Base-by-base conservation (phyloP, 2,113 vertebrate species). In the Nannospalax galili region DNA sequence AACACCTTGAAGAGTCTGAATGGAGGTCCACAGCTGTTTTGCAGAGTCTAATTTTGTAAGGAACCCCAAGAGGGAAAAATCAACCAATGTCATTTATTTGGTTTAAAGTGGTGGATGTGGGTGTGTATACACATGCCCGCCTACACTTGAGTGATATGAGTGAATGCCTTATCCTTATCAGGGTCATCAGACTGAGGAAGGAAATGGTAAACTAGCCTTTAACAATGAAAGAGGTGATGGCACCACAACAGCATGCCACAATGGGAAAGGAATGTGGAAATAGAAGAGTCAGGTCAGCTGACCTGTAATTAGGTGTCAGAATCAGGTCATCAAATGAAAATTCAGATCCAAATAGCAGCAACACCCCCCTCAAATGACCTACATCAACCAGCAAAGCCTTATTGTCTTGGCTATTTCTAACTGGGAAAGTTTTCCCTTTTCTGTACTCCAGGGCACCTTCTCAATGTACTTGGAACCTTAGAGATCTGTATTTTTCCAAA, bases 261-360 rank as follows among this genome's bases (percentile, higher is more conserved):
- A 73, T 9, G 48, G 37, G 72, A 60, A 64, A 67, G 45, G 15
- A 35, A 22, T 79, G 32, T 88, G 42, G 64, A 32, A 16, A 65
- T 0, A 2, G 35, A 19, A 70, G 64, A 90, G 37, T 82, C 74
- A 35, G 52, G 30, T n/a, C 80, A 93, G n/a, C 79, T 73, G 70
- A 35, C 32, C 56, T 89, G 15, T 87, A 74, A 72, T 92, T 94
- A 86, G 52, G 37, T 72, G 40, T 84, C 89, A 64, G 37, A 88
- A 77, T 67, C 32, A 17, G 58, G 60, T 94, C 79, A 96, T 92
- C 89, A 67, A 70, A 60, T 14, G 82, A 42, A 32, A 93, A 92
- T 84, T 72, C 85, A 9, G 10, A n/a, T 37, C 37, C 86, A 77
- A 60, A 78, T 40, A 58, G 15, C 84, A 93, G 22, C 8, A 62